Base-by-base conservation (phyloP, 1,140 invertebrate species). In the Bombus sibiricus region DNA sequence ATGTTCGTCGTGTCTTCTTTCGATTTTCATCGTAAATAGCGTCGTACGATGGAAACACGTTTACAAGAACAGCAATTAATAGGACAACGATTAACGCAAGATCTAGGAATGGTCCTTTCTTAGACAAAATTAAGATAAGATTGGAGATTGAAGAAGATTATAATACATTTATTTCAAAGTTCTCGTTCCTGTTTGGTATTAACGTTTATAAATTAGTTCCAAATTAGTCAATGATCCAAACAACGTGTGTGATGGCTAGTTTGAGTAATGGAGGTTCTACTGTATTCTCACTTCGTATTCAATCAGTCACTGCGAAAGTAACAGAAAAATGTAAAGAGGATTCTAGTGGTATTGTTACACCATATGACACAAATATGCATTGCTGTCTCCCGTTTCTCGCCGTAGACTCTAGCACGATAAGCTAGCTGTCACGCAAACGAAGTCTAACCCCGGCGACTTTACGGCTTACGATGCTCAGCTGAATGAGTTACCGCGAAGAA, bases 401-500 rank as follows among this genome's bases (percentile, higher is more conserved):
- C 85, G 53, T 79, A 69, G 71, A 76, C 74, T 59, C 57, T 32
- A 32, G 13, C n/a, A 53, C 22, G 77, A 84, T 64, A 72, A 81
- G 43, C 66, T 57, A 32, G 18, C 43, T 12, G 37, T 34, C 66
- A 22, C 3, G 34, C 39, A n/a, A 41, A 32, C 57, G 32, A 77
- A 71, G 28, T 34, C n/a, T 37, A 75, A 53, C 37, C 1, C 8
- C 22, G 32, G 34, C 64, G 59, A 64, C 22, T 47, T 15, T 43
- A 59, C 62, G 28, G 73, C 53, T 82, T 77, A 59, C n/a, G 69
- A 13, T 77, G 66, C 41, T 43, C n/a, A 12, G n/a, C 12, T 43
- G 71, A 73, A 32, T 32, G n/a, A 32, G 8, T 10, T 47, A 9
- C 2, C 39, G 69, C 34, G 39, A 28, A 41, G 39, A 71, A 41